These are phyloP conservation scores for Tenrec ecaudatus DNA, from an alignment of 2,113 vertebrate species.

Conservation along the genomic window DNA sequence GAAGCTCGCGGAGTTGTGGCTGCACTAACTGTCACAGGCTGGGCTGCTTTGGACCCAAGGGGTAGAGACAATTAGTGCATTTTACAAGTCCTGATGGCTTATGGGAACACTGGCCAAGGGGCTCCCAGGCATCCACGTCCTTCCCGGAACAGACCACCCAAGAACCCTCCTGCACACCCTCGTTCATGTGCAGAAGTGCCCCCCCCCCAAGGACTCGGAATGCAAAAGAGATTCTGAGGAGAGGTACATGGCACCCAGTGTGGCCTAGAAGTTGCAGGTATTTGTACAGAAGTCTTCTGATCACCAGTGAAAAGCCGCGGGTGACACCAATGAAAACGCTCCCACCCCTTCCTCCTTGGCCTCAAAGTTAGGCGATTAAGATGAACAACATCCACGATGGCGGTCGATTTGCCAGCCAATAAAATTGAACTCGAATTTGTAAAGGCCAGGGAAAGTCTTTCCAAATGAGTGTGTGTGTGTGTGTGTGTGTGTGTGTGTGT, in stretches of 20 bases:
- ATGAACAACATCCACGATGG: neutral
- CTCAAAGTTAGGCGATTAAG: neutral
- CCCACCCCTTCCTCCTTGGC: neutral
- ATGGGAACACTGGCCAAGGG: neutral
- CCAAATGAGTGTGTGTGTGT: neutral
- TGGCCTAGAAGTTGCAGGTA: neutral
- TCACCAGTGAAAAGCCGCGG: neutral
- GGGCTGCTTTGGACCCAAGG: neutral
- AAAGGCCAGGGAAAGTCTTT: neutral
- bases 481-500: neutral
- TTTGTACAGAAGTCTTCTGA: slow-evolving; percentile 26
- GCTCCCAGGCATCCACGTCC: no score
- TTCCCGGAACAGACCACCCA: neutral
- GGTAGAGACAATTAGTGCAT: neutral
- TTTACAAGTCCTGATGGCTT: neutral
- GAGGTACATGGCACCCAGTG: neutral
- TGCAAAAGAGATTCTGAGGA: neutral
- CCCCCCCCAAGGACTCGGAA: neutral
- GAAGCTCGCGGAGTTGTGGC: neutral
- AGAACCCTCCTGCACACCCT: neutral
- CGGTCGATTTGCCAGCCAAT: neutral
- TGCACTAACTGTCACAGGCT: neutral
- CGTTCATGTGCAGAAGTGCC: no score
- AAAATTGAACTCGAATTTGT: neutral
- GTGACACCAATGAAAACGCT: neutral